Percentiles rank a stretch among this genome's conserved stretches.
Conservation (phyloP, 2,113 vertebrate genomes). For the Gnathonemus longibarbis region DNA sequence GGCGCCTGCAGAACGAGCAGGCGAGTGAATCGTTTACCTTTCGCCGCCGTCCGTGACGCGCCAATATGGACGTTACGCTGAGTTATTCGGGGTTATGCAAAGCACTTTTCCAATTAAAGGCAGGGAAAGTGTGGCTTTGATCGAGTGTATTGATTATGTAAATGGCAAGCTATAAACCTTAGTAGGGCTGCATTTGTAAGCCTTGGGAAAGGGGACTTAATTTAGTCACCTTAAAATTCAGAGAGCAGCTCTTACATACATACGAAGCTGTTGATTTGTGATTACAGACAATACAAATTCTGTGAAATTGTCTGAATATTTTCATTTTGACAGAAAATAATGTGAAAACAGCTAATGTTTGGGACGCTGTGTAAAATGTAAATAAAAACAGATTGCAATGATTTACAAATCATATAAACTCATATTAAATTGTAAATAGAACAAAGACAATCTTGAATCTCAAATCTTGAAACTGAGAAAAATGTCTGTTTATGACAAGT, state of each 20-base stretch:
- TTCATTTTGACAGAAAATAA: not conserved
- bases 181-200: not conserved
- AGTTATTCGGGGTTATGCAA: not conserved
- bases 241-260: not conserved
- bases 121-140: not conserved
- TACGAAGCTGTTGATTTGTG: not conserved
- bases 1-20: not conserved
- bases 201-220: not conserved
- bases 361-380: not conserved
- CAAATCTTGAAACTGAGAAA: not conserved
- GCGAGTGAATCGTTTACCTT: not conserved
- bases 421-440: not conserved
- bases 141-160: not conserved
- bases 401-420: not conserved
- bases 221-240: not conserved
- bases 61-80: not conserved
- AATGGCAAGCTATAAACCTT: not conserved
- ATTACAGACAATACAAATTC: not conserved
- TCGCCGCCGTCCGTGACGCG: not conserved
- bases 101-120: not conserved
- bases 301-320: not conserved
- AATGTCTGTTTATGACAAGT: not conserved
- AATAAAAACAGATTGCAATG: not conserved
- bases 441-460: not conserved
- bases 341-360: not conserved